Evolutionary conservation across 1,140 invertebrate species (phyloP).

Genomic region (Metopolophium dirhodum): DNA sequence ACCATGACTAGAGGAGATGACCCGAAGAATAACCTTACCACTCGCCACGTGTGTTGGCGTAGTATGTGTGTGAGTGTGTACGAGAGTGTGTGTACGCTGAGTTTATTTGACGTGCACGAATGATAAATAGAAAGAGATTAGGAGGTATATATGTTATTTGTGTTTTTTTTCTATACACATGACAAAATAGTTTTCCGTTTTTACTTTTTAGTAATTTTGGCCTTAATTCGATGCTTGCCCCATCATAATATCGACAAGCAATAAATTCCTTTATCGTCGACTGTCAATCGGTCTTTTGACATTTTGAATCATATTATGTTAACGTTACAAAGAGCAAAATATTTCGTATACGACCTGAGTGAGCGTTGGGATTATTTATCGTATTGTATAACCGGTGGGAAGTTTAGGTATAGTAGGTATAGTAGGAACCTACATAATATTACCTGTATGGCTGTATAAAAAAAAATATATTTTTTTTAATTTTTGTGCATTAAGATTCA

Average conservation of each 20-base stretch:
- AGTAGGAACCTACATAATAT: neutral
- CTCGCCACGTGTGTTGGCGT: neutral
- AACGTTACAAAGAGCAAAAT: neutral
- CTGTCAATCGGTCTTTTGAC: neutral
- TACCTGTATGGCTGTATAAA: too few species aligned
- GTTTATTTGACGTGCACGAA: neutral
- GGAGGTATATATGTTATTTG: neutral
- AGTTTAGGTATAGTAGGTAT: too few species aligned
- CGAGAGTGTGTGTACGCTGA: neutral
- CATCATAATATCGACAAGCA: neutral
- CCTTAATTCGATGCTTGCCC: neutral
- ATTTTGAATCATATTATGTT: neutral
- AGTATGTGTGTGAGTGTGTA: neutral
- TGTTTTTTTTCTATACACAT: neutral
- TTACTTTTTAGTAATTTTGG: neutral
- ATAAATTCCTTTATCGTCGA: neutral
- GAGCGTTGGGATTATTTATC: neutral
- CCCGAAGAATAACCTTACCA: conserved; percentile 24
- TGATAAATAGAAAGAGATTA: neutral
- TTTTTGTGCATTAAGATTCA: neutral
- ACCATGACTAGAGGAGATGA: neutral
- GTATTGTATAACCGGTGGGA: too few species aligned
- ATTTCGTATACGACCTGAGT: neutral
- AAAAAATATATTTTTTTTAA: neutral
- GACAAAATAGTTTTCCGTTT: neutral